Evolutionary conservation across 2,888 invertebrate genomes (phyloP).

Genomic region (Eupsilia transversa): DNA sequence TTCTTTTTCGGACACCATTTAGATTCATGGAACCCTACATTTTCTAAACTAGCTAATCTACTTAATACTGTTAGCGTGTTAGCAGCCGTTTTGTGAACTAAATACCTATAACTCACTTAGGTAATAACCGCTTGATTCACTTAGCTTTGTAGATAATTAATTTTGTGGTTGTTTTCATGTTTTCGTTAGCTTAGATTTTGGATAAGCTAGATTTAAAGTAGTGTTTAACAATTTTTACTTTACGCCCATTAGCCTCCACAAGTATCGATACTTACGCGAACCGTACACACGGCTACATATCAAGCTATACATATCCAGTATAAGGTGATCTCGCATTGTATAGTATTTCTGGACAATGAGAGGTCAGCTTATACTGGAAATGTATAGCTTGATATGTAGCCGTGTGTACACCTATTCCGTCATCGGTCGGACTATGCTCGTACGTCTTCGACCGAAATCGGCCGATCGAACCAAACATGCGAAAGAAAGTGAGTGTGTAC

Average conservation of each 20-base stretch:
- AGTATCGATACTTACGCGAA: background rate
- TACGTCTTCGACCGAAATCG: background rate
- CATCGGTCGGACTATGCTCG: background rate
- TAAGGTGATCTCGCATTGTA: too few species aligned
- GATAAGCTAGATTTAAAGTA: conserved; percentile 14
- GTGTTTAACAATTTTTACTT: background rate
- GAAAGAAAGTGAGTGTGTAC: background rate
- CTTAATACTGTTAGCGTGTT: conserved; percentile 34
- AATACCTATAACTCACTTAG: conserved; percentile 23
- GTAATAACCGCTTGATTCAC: conserved; percentile 41
- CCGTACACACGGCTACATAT: too few species aligned
- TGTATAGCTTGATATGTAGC: too few species aligned
- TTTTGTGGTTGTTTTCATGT: background rate
- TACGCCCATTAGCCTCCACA: background rate
- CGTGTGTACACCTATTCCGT: background rate
- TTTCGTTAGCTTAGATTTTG: conserved; percentile 2
- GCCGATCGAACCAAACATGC: background rate
- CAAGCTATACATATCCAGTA: too few species aligned
- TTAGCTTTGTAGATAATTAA: conserved; percentile 19
- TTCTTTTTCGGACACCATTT: conserved; percentile 49
- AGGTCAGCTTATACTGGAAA: too few species aligned
- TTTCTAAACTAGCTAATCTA: conserved; percentile 43
- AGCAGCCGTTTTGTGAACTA: conserved; percentile 32
- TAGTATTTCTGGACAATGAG: too few species aligned
- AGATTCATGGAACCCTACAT: conserved; percentile 31